These are phyloP conservation scores for Cephus nigrinus DNA, from an alignment of 2,888 invertebrate species.

Conservation along the genomic window DNA sequence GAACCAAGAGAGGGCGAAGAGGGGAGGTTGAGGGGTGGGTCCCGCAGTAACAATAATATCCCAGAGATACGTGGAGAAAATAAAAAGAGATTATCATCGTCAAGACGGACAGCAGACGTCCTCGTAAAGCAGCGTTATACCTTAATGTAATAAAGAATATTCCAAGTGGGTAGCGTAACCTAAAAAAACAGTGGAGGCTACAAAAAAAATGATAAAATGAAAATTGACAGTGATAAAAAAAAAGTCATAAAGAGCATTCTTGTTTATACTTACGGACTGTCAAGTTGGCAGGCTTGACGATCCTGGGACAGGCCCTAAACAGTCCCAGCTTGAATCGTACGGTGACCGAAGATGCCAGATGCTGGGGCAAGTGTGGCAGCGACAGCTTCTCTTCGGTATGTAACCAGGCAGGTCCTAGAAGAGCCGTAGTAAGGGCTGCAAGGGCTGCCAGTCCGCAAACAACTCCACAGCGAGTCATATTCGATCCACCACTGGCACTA, in stretches of 20 bases:
- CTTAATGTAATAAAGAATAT: not conserved
- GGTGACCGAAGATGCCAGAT: slow-evolving; percentile 48
- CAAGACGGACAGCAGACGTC: slow-evolving; percentile 27
- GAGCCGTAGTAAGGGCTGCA: slow-evolving; percentile 58
- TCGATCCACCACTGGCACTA: slow-evolving; percentile 44
- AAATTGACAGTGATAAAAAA: too few relatives aligned
- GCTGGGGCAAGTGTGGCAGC: slow-evolving; percentile 48
- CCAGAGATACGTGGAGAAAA: slow-evolving; percentile 36
- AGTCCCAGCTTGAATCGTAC: slow-evolving; percentile 61
- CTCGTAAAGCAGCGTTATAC: not conserved
- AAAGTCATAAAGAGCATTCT: too few relatives aligned
- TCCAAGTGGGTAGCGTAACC: too few relatives aligned
- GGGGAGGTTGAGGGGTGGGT: slow-evolving; percentile 7
- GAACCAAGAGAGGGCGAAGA: not conserved
- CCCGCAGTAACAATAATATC: not conserved
- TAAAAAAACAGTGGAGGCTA: too few relatives aligned
- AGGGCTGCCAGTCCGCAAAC: slow-evolving; percentile 62
- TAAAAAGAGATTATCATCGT: slow-evolving; percentile 60
- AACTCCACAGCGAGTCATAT: slow-evolving; percentile 61
- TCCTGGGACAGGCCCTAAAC: slow-evolving; percentile 59
- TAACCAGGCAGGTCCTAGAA: slow-evolving; percentile 63
- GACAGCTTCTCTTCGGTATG: slow-evolving; percentile 60
- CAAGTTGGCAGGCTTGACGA: slow-evolving; percentile 58
- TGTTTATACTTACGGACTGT: slow-evolving; percentile 54
- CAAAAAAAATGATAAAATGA: too few relatives aligned